Conservation (phyloP, 2,888 invertebrate species). For the Lamproptera curius region DNA sequence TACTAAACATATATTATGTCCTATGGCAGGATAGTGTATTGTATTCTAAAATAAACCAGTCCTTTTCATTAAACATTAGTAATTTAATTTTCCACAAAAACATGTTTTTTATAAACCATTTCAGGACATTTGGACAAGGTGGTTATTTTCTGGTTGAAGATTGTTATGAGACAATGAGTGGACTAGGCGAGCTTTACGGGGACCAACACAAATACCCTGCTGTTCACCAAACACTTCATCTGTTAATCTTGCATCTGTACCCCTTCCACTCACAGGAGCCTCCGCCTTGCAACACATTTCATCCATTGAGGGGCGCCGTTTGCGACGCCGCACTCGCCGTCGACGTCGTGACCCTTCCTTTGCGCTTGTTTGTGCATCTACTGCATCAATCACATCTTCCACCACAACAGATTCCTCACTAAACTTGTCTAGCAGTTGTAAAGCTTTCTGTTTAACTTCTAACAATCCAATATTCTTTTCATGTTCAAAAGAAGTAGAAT, state of each 20-base stretch:
- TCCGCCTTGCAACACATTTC: background rate
- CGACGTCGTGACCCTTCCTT: conserved; percentile 1
- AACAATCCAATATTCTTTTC: background rate
- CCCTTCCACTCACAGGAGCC: background rate
- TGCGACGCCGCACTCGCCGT: conserved; percentile 2
- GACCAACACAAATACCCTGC: background rate
- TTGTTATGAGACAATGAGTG: conserved; percentile 1
- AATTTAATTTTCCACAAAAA: no score
- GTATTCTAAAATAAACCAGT: no score
- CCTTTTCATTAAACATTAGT: no score
- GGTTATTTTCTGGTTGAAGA: no score
- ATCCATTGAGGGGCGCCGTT: background rate
- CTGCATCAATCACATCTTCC: background rate
- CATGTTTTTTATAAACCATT: no score
- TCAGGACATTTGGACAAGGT: no score
- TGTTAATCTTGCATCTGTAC: background rate
- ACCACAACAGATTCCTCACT: background rate
- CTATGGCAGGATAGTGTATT: no score
- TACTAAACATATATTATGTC: no score
- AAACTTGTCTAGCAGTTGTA: conserved; percentile 2
- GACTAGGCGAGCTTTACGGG: conserved; percentile 7
- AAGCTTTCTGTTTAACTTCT: conserved; percentile 11
- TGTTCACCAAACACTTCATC: background rate
- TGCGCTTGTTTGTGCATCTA: background rate
- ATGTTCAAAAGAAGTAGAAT: background rate